Base-by-base conservation (phyloP, 2,888 invertebrate species). In the Drosophila monieri region DNA sequence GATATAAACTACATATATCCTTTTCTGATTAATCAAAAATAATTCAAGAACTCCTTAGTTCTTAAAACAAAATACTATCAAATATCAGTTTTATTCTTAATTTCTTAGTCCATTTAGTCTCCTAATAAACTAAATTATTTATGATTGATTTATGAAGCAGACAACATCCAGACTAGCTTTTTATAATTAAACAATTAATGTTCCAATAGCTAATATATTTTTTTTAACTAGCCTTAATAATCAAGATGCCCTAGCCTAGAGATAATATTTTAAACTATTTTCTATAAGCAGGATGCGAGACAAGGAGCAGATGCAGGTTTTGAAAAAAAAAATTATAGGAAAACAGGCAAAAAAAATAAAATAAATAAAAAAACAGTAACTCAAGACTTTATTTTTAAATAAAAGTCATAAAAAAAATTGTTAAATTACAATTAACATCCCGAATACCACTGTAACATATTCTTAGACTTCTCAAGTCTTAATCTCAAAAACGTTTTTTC, bases 281-380 rank as follows among this genome's bases (percentile, higher is more conserved):
- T n/a, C 25, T 32, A 30, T 15, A 30, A 23, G 5, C 60, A 47
- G n/a, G 9, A 39, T 37, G 60, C 61, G 25, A 60, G 37, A 27
- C 37, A 30, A 30, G 6, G 10, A 60, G 30, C 43, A 58, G 14
- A 59, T 58, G 59, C 54, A 54, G 21, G 48, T 44, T 32, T 32
- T 21, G 1, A 6, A 32, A 23, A 2, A 10, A 25, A 53, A 32
- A 15, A 6, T n/a, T 21, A 27, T 18, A 18, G 18, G 18, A 18
- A n/a, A 1, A 1, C 10, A 52, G 4, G 23, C 15, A 3, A 1
- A 14, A 12, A 37, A 12, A 27, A n/a, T n/a, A n/a, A 9, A 10
- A 12, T 3, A 2, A 10, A 6, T 1, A n/a, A 37, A 39, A 1
- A n/a, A 10, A 53, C 3, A 27, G 8, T 2, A 27, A 9, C 27